Percentiles rank a stretch among this genome's conserved stretches.
phyloP scores from a whole-genome alignment of 30 jellyfish, hydroid and myxozoan species.

The Pelagia noctiluca region DNA sequence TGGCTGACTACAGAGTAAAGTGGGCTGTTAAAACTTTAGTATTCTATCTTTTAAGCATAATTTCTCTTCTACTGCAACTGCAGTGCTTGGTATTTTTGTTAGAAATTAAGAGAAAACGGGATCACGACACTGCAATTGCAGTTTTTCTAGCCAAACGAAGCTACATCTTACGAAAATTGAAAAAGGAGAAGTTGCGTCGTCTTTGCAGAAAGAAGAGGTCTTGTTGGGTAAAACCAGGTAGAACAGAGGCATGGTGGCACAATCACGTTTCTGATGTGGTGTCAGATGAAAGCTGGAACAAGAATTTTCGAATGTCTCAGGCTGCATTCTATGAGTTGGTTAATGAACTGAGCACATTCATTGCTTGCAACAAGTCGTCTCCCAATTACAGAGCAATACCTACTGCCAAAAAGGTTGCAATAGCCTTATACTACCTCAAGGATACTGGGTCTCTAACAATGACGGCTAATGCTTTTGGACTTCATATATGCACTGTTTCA shows the following conservation, averaged over 20 bases:
- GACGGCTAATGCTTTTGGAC: too few species aligned
- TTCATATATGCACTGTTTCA: not conserved
- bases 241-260: too few species aligned
- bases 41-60: too few species aligned
- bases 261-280: slow-evolving; percentile 20
- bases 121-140: too few species aligned
- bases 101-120: slow-evolving; percentile 5
- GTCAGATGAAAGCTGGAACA: slow-evolving; percentile 24
- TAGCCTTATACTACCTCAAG: too few species aligned
- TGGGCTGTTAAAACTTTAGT: too few species aligned
- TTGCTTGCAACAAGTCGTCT: slow-evolving; percentile 13
- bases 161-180: slow-evolving; percentile 10
- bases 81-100: slow-evolving; percentile 7
- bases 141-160: too few species aligned
- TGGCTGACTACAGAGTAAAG: too few species aligned
- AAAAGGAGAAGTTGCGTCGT: slow-evolving; percentile 9
- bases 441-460: too few species aligned
- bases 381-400: slow-evolving; percentile 29
- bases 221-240: too few species aligned
- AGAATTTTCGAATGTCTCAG: slow-evolving; percentile 33
- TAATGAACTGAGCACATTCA: slow-evolving; percentile 18
- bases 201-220: too few species aligned
- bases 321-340: slow-evolving; percentile 34
- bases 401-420: slow-evolving; percentile 18
- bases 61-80: too few species aligned